Base-by-base conservation (phyloP, 1,140 invertebrate species). In the Nasonia longicornis region DNA sequence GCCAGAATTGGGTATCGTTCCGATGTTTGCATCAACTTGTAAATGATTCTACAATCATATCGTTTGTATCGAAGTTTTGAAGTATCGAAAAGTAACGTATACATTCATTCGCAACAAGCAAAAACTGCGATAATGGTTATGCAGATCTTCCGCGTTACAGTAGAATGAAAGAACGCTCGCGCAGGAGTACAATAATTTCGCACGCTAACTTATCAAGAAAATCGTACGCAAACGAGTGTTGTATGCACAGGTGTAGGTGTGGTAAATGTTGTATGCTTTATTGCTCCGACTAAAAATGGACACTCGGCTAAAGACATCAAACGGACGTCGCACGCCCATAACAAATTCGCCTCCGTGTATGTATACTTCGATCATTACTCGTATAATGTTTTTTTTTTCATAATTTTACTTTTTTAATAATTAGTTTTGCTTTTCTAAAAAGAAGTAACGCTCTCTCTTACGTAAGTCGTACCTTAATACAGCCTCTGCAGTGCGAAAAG, bases 401-500 rank as follows among this genome's bases (percentile, higher is more conserved):
- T 52, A 29, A n/a, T 73, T 67, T 67, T 26, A 26, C 26, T 11
- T 58, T 58, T 58, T 75, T 48, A n/a, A 80, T 16, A 80, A 71
- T 81, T 58, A 72, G 12, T 45, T 72, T 72, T 72, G 3, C 26
- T 73, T 48, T 58, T 66, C 69, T 31, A 66, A 52, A 77, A 76
- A 77, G 35, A 52, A 64, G 3, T 63, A 77, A 76, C 16, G 22
- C 75, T 66, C 67, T 74, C 22, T 67, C 20, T 77, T 66, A 69
- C n/a, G 26, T 72, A 70, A 76, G 31, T 82, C 45, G 7, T 82
- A 78, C 14, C 52, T 77, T 72, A 22, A 82, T 82, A 77, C 69
- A 82, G 67, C 74, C 76, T 82, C 69, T 82, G 38, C 66, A 16
- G 12, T 70, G 29, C 58, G 52, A 73, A 72, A 81, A 38, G 16